Base-by-base conservation (phyloP, 2,888 invertebrate genomes). In the Drosophila meridionalis region DNA sequence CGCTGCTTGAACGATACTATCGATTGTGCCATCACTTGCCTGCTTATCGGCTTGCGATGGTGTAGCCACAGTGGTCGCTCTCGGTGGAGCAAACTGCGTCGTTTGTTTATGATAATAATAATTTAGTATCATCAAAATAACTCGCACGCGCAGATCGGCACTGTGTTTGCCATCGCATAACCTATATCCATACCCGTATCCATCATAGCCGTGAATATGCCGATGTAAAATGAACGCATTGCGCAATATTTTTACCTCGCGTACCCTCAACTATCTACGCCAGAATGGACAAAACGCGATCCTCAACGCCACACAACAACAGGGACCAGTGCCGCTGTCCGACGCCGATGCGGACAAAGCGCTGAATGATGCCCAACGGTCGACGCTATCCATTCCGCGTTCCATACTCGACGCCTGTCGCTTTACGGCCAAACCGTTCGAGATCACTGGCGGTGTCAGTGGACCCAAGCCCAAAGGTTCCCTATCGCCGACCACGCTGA, bases 281-380 rank as follows among this genome's bases (percentile, higher is more conserved):
- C 91, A 92, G 62, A 90, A 91, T 88, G 92, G 91, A 62, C 91
- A 91, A 56, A 92, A 91, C 63, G 92, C 92, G n/a, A 83, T 92
- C 59, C 79, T 92, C 53, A 92, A 92, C 58, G 79, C 87, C 32
- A 82, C 92, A 14, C 91, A 92, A 20, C 89, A 77, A 26, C 82
- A 78, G n/a, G 60, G 69, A 1, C 43, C 76, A n/a, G 75, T 76
- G 43, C 67, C 83, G 50, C 28, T 78, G 53, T 57, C 78, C 20
- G 80, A 74, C 62, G 60, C 73, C n/a, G 70, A 79, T 53, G 47
- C 60, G 40, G 82, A 83, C 11, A 69, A 72, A 70, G 14, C 57
- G 52, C 64, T 87, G 56, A 88, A 75, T 20, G 66, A 74, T 47
- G 57, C 58, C 7, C 53, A 69, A 14, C 60, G 76, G 26, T 59